A percentile compares a stretch with the other conserved stretches of the same genome.
These are phyloP conservation scores for Catharus minimus DNA, from an alignment of 2,113 vertebrate species.

Conservation along the genomic window DNA sequence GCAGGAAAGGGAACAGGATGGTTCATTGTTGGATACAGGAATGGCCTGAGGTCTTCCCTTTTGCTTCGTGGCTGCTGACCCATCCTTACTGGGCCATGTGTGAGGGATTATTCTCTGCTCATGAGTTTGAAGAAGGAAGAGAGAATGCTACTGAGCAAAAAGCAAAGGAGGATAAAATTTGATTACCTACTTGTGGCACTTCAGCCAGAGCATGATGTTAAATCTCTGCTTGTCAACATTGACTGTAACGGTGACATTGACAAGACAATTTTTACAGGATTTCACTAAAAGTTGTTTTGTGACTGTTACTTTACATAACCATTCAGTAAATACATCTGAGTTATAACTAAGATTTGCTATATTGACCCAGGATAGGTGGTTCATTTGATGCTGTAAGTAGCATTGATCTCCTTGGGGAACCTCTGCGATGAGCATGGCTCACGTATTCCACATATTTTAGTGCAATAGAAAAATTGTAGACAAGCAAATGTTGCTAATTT, in stretches of 20 bases:
- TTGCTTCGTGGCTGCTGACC: background rate
- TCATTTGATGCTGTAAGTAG: background rate
- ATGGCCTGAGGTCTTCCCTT: background rate
- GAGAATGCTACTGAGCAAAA: background rate
- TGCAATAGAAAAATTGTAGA: background rate
- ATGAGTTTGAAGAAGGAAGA: background rate
- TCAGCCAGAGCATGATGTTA: background rate
- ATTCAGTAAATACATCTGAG: background rate
- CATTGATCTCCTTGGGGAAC: background rate
- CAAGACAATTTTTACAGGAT: background rate
- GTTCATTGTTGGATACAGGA: background rate
- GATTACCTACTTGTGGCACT: background rate
- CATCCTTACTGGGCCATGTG: fast-evolving
- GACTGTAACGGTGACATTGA: background rate
- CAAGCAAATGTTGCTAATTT: background rate
- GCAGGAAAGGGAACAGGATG: background rate
- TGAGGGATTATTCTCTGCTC: background rate
- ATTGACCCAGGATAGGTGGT: background rate
- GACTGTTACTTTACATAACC: background rate
- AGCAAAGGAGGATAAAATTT: background rate
- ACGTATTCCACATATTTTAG: background rate
- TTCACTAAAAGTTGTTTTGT: background rate
- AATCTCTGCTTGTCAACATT: background rate
- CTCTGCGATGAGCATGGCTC: background rate
- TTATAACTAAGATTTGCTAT: background rate